phyloP scores from a whole-genome alignment of 2,888 invertebrate species.

The Lomographa bimaculata region DNA sequence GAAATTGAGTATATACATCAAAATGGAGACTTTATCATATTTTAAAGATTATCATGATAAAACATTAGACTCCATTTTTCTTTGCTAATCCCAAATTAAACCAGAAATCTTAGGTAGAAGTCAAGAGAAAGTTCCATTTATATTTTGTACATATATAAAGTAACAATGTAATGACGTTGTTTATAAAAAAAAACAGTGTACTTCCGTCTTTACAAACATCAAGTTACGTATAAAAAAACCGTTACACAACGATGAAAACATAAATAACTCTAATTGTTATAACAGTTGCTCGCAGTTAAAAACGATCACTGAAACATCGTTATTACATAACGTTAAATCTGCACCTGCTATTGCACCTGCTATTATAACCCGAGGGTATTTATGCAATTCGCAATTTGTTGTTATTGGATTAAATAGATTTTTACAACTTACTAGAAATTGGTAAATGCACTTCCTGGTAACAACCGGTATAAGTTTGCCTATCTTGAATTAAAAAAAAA shows the following conservation, averaged over 20 bases:
- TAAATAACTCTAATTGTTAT: constrained; percentile 19
- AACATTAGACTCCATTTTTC: too few relatives aligned
- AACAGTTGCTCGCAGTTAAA: constrained; percentile 18
- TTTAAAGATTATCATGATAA: too few relatives aligned
- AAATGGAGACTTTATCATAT: too few relatives aligned
- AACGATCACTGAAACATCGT: constrained; percentile 18
- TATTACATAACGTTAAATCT: constrained; percentile 24
- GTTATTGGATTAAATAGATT: constrained; percentile 13
- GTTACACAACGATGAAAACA: constrained; percentile 23
- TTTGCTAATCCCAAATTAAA: too few relatives aligned
- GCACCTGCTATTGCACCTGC: constrained; percentile 28
- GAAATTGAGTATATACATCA: too few relatives aligned
- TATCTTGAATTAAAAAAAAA: neutral
- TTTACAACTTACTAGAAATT: constrained; percentile 4
- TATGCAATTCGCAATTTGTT: constrained; percentile 23
- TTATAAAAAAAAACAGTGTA: too few relatives aligned
- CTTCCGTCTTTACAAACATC: constrained; percentile 4
- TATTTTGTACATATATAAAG: too few relatives aligned
- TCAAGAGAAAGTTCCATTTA: too few relatives aligned
- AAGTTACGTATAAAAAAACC: constrained; percentile 19
- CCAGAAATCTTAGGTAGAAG: too few relatives aligned
- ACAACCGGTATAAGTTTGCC: constrained; percentile 2
- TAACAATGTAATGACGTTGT: too few relatives aligned
- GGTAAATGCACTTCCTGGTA: constrained; percentile 15
- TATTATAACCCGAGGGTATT: constrained; percentile 17